These are phyloP conservation scores for Syrphus vitripennis DNA, from an alignment of 2,888 invertebrate species.

Conservation along the genomic window DNA sequence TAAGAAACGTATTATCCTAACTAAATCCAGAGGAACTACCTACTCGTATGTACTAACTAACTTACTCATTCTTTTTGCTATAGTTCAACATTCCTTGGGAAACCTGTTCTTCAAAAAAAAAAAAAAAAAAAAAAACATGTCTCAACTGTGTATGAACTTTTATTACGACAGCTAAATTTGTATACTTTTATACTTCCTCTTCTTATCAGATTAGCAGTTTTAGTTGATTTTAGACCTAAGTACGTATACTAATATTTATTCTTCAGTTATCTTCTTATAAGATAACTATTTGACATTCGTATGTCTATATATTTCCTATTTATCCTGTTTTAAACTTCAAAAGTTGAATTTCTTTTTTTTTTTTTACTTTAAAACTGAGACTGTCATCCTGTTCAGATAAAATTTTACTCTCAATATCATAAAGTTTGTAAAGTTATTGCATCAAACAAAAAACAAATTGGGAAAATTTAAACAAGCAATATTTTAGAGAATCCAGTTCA, in stretches of 20 bases:
- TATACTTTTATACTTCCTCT: too few species aligned
- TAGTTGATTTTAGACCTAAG: neutral
- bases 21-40: too few species aligned
- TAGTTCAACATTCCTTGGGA: neutral
- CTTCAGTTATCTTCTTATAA: neutral
- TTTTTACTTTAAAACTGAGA: neutral
- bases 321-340: neutral
- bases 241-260: too few species aligned
- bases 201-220: neutral
- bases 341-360: too few species aligned
- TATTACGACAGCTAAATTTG: too few species aligned
- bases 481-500: conserved; percentile 14
- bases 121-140: too few species aligned
- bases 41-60: too few species aligned
- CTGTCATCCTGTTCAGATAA: neutral
- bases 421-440: neutral
- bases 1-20: neutral
- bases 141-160: neutral
- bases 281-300: neutral
- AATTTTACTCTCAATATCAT: neutral
- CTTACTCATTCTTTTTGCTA: too few species aligned
- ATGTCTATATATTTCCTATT: too few species aligned
- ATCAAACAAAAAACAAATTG: neutral
- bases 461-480: neutral
- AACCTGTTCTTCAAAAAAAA: neutral